Base-by-base conservation (phyloP, 2,113 vertebrate species). In the Hyla sarda region DNA sequence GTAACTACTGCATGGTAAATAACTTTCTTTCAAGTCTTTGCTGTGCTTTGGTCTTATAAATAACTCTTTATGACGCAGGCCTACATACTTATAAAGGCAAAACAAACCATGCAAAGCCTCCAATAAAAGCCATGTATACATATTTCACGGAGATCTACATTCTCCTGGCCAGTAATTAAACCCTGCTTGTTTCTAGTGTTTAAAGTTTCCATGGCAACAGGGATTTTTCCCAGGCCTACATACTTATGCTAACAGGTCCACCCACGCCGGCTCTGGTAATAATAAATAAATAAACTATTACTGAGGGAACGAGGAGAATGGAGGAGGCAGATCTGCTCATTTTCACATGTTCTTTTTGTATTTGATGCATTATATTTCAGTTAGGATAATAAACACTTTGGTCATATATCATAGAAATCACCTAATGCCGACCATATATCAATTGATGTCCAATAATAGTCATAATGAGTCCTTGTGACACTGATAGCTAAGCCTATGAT, bases 121-220 rank as follows among this genome's bases (percentile, higher is more conserved):
- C 10, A 73, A 73, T 54, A 37, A 32, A 56, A 69, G 47, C 67
- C 11, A 16, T 54, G 74, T 28, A 76, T 41, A 37, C 76, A 84
- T 54, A 75, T 84, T 76, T 34, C 74, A 23, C 47, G 16, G 16
- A 16, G 75, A 85, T 62, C 60, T 52, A 32, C 58, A 67, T 65
- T 85, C 73, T 77, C 60, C 83, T 47, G 75, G 48, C 75, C 60
- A 50, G 77, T 85, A 85, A 85, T 85, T 85, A 85, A 71, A 30
- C 56, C 50, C 60, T 65, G 72, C 45, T 32, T 37, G 45, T 69
- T 16, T 85, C 54, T 45, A 69, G 73, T 85, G 60, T 85, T 85
- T 85, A 78, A 85, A 60, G 83, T 85, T 85, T 7, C 83, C 74
- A 85, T 78, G 48, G 83, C 83, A 85, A 85, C 83, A 37, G 60